Evolutionary conservation across 2,888 invertebrate genomes (phyloP).

Genomic region (Dryococelus australis): DNA sequence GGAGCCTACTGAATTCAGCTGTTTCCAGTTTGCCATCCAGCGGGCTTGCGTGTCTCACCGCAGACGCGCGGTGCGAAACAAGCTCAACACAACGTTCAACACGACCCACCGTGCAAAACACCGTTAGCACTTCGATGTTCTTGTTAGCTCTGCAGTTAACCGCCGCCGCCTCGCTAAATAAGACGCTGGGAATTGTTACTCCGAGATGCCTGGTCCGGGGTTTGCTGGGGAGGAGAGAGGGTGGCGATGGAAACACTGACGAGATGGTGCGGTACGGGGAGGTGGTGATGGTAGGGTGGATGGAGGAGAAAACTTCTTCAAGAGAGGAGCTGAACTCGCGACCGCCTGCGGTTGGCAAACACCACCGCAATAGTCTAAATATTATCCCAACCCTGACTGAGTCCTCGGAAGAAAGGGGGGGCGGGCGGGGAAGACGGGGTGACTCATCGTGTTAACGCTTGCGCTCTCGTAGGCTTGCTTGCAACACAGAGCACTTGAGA

Average conservation of each 20-base stretch:
- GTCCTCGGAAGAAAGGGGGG: neutral
- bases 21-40: no score
- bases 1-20: no score
- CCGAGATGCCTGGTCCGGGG: neutral
- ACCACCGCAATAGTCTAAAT: constrained; percentile 21
- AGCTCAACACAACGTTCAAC: no score
- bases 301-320: neutral
- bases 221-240: neutral
- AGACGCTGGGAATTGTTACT: constrained; percentile 16
- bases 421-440: neutral
- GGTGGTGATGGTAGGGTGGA: neutral
- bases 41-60: no score
- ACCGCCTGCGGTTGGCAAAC: constrained; percentile 25
- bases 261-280: neutral
- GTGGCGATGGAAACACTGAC: constrained; percentile 7
- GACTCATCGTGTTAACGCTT: neutral
- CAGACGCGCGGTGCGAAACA: no score
- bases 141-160: constrained; percentile 28
- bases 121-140: neutral
- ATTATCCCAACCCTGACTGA: constrained; percentile 13
- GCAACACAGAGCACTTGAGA: neutral
- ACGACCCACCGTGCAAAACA: neutral
- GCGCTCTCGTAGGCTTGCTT: neutral
- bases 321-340: neutral
- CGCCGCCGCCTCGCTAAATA: constrained; percentile 7